Base-by-base conservation (phyloP, 2,888 invertebrate species). In the Gari tellinella region DNA sequence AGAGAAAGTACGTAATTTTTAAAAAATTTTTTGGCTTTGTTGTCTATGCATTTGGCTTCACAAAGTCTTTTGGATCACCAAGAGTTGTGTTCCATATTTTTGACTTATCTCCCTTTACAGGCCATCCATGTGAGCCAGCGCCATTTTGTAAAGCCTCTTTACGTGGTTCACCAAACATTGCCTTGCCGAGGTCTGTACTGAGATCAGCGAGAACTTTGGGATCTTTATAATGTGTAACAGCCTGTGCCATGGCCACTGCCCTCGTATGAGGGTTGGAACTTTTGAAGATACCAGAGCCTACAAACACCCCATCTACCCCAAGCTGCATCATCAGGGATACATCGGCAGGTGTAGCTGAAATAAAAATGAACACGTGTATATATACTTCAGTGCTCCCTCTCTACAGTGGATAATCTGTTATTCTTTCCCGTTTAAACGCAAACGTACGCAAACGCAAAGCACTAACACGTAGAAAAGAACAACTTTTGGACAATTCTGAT, bases 221-320 rank as follows among this genome's bases (percentile, higher is more conserved):
- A 25, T 90, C 89, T 58, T 86, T 84, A 81, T 86, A 90, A 63
- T 90, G 89, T 5, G 89, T 89, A 12, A 89, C 89, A 15, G 89
- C 90, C 68, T 90, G 88, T 1, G 90, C 89, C 87, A 90, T 90
- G 45, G 90, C 90, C 23, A 77, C 82, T 4, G 90, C 90, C 19
- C 90, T 76, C 62, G 80, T 80, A 10, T 73, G 64, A 1, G 90
- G 90, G 46, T 87, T 83, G 19, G 80, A 80, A 66, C 88, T 89
- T 79, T 90, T 90, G 76, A 90, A 90, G 49, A 90, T 90, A 2
- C 90, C 90, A 5, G 90, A 90, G 0, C 90, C 90, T 8, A 90
- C 90, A 68, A 90, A 90, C 10, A 90, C 90, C 0, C 90, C 90
- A 68, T 90, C 90, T 4, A 90, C 90, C 8, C 90, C 90, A 0